These are phyloP conservation scores for Chalcis sispes DNA, from an alignment of 2,888 invertebrate genomes.

Conservation along the genomic window DNA sequence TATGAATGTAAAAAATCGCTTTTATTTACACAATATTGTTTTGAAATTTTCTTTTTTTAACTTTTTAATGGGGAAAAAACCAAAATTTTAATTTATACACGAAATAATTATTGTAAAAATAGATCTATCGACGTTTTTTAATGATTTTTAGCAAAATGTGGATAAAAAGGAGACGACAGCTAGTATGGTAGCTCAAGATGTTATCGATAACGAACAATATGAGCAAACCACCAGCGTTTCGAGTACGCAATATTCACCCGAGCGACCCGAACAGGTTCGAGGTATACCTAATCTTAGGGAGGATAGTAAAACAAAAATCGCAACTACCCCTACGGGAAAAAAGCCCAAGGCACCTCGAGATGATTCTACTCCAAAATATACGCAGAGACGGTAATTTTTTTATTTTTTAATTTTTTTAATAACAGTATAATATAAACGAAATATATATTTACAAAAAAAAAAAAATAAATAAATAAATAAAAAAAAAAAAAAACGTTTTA, in stretches of 20 bases:
- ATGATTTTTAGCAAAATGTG: slow-evolving; percentile 36
- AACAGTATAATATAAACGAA: neutral
- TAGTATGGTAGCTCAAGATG: slow-evolving; percentile 56
- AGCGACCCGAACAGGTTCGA: slow-evolving; percentile 66
- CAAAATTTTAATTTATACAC: too few relatives aligned
- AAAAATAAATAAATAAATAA: neutral
- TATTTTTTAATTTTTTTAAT: neutral
- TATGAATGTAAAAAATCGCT: neutral
- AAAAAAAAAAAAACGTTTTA: too few relatives aligned
- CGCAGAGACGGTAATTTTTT: slow-evolving; percentile 39
- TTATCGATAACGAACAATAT: slow-evolving; percentile 66
- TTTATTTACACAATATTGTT: neutral
- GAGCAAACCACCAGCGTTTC: slow-evolving; percentile 46
- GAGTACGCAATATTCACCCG: slow-evolving; percentile 63
- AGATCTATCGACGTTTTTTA: too few relatives aligned
- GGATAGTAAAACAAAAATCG: slow-evolving; percentile 68
- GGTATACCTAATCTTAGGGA: slow-evolving; percentile 70
- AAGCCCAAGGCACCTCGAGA: slow-evolving; percentile 63
- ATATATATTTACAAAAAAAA: neutral
- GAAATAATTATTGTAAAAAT: too few relatives aligned
- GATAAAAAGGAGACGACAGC: slow-evolving; percentile 42
- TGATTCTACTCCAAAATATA: slow-evolving; percentile 46
- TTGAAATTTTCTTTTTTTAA: neutral
- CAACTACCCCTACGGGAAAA: slow-evolving; percentile 66
- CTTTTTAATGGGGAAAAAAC: too few relatives aligned